Evolutionary conservation across 2,113 vertebrate species (phyloP).

Genomic region (Aptenodytes forsteri): DNA sequence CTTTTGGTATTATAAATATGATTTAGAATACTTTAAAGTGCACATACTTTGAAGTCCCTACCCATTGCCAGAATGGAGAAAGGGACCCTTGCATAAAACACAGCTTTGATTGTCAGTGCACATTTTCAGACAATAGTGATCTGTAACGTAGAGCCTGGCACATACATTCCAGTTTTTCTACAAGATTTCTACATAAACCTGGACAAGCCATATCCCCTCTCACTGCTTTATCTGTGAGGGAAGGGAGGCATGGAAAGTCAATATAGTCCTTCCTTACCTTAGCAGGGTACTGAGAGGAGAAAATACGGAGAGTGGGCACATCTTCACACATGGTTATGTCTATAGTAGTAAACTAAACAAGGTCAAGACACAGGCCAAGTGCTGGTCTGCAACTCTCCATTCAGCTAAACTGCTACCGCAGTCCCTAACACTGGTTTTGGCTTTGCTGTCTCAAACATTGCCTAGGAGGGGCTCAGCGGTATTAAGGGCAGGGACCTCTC

Average conservation of each 20-base stretch:
- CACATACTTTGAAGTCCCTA: background rate
- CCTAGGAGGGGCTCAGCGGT: background rate
- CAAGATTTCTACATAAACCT: background rate
- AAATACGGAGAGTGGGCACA: background rate
- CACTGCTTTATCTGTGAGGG: background rate
- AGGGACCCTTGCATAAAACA: background rate
- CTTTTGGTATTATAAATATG: background rate
- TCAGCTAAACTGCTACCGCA: background rate
- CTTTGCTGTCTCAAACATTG: background rate
- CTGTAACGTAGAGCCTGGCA: background rate
- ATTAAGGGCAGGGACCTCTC: background rate
- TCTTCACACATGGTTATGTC: background rate
- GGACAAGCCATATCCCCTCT: background rate
- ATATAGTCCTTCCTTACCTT: background rate
- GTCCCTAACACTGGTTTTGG: background rate
- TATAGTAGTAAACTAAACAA: background rate
- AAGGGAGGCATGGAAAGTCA: background rate
- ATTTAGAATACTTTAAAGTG: background rate
- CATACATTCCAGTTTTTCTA: background rate
- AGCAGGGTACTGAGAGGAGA: background rate
- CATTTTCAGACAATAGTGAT: background rate
- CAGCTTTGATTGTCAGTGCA: background rate
- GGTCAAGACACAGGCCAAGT: background rate
- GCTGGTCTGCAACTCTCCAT: background rate
- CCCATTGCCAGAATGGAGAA: background rate